Percentiles rank a stretch among this genome's conserved stretches.
Conservation (phyloP, 2,888 invertebrate species). For the Ferdinandea cuprea region DNA sequence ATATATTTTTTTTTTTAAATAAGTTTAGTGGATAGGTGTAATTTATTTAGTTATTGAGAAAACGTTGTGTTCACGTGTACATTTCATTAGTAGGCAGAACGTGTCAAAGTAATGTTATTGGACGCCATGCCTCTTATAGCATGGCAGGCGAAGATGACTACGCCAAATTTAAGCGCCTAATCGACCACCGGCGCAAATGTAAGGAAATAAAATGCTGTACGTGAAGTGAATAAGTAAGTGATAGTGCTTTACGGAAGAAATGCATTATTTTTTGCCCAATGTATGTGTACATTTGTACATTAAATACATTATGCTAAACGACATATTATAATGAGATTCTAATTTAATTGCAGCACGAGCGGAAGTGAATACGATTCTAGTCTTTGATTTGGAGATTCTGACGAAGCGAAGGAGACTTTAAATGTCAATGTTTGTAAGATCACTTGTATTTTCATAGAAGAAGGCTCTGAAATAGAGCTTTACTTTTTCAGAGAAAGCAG, state of each 20-base stretch:
- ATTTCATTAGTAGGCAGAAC: slow-evolving; percentile 40
- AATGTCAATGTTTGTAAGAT: too few species aligned
- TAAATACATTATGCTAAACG: background rate
- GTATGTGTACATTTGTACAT: background rate
- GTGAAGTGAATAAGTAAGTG: background rate
- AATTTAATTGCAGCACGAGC: background rate
- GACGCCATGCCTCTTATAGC: slow-evolving; percentile 18
- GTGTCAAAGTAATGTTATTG: slow-evolving; percentile 41
- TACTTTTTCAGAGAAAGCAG: too few species aligned
- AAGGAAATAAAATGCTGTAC: background rate
- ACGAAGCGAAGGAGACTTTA: too few species aligned
- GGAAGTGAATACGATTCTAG: background rate
- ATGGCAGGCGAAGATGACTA: slow-evolving; percentile 44
- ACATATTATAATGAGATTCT: background rate
- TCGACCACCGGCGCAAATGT: slow-evolving; percentile 34
- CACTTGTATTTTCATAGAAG: too few species aligned
- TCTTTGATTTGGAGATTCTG: too few species aligned
- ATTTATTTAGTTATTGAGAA: background rate
- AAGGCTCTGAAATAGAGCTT: too few species aligned
- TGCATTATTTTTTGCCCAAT: background rate
- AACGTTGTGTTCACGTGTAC: background rate
- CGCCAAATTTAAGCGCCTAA: slow-evolving; percentile 39
- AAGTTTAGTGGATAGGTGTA: too few species aligned
- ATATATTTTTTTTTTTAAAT: too few species aligned
- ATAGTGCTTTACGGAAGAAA: background rate